Base-by-base conservation (phyloP, 2,797 vertebrate species). In the Threskiornis aethiopicus region DNA sequence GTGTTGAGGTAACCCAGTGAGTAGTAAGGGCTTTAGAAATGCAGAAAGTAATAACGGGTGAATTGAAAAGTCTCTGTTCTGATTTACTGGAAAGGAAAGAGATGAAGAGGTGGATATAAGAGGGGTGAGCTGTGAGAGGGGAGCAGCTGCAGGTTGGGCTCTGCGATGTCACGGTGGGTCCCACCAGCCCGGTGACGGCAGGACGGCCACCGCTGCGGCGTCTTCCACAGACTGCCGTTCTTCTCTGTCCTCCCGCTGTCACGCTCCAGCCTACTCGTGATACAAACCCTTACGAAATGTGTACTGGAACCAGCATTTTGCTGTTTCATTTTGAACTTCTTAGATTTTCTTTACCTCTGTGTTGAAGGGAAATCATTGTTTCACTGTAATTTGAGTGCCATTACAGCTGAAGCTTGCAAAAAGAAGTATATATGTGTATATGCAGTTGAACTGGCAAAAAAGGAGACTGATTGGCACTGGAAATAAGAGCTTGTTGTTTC, bases 401-500 rank as follows among this genome's bases (percentile, higher is more conserved):
- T 12, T 87, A 61, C 79, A 57, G 82, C 77, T 95, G 79, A 72
- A 71, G 61, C 64, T 61, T 73, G 78, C 78, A 84, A 83, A 83
- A 84, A 83, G 51, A 28, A 69, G 42, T 41, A 26, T 62, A 5
- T 55, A n/a, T 61, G 35, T 5, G 4, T 61, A 16, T 65, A 84
- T 58, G 39, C 64, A 82, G 33, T 66, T 64, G 73, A 95, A 88
- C 5, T 89, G 66, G 16, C 26, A 61, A 71, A 94, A 54, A 66
- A 42, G 19, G 21, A 51, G 18, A 87, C 66, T 86, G 79, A 69
- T 11, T 92, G 62, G 20, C 18, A 72, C 46, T 87, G 73, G 73
- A 83, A 94, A 92, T 81, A 88, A 94, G 84, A 96, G 31, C 62
- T 87, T 84, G 66, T 84, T 87, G 29, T 93, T 86, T 85, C n/a